Base-by-base conservation (phyloP, 1,140 invertebrate species). In the Sitodiplosis mosellana region DNA sequence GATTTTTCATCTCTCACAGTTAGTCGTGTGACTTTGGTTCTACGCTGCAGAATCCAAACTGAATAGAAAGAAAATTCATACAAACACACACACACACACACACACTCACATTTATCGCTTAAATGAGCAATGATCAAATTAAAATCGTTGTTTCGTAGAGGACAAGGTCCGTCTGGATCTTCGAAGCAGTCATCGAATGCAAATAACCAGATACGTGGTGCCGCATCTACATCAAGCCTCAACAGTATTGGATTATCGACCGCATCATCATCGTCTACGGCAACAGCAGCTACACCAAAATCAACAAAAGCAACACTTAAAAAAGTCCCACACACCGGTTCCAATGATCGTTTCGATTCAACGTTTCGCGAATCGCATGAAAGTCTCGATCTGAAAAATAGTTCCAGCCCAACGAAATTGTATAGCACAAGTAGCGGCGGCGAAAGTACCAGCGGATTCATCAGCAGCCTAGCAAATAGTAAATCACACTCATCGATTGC, bases 121-220 rank as follows among this genome's bases (percentile, higher is more conserved):
- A 27, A 27, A 27, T 27, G 27, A 27, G 10, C 27, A 27, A 81
- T 81, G 78, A 81, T 82, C 75, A 82, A 81, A 73, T 77, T 82
- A 64, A 81, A 81, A 75, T 81, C 78, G 59, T 73, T 82, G 61
- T 82, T 82, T 70, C 78, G 79, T 70, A 80, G 79, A 75, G 78
- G 78, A 58, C 71, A 67, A 58, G 59, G 65, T 59, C 56, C 57
- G 63, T 64, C 73, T 54, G 27, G 27, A 27, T 27, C 27, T 27
- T 58, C 45, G 55, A 58, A 49, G 50, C 45, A 22, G 45, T 45
- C 53, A 56, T 50, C 64, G 72, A 65, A 61, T 60, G 15, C 41
- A 18, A 11, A 18, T 12, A 22, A 27, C 14, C 43, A 45, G 15
- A 12, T 69, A 17, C 69, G 68, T 47, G 67, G 64, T 18, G 67